A percentile compares a stretch with the other conserved stretches of the same genome.
These are phyloP conservation scores for Coremacera marginata DNA, from an alignment of 2,888 invertebrate species.

Conservation along the genomic window DNA sequence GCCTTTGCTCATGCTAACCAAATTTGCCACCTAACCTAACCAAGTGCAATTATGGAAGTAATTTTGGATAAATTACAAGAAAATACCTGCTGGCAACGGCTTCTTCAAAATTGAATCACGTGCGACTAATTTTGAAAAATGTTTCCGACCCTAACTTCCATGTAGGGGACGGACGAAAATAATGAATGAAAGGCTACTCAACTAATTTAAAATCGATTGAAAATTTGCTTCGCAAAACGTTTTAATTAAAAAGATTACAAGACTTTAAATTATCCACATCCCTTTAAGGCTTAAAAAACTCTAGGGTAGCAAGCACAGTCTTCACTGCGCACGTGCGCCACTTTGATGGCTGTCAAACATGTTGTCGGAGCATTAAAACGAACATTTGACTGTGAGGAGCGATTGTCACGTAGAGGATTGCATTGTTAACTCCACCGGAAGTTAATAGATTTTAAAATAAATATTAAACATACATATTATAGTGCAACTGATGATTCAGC, in stretches of 20 bases:
- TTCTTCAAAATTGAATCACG: constrained; percentile 64
- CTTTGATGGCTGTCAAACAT: constrained; percentile 59
- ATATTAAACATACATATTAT: constrained; percentile 51
- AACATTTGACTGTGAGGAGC: constrained; percentile 35
- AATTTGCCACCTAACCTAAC: not conserved
- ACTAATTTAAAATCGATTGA: constrained; percentile 67
- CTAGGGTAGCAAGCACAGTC: not conserved
- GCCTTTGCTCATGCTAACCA: not conserved
- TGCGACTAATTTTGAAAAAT: constrained; percentile 57
- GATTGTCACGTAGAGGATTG: constrained; percentile 58
- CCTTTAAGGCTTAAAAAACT: not conserved
- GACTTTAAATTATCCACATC: constrained; percentile 8
- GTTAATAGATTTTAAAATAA: constrained; percentile 56
- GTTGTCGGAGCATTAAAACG: constrained; percentile 48
- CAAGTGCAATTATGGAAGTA: constrained; percentile 23
- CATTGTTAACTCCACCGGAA: constrained; percentile 48
- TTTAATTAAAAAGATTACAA: constrained; percentile 45
- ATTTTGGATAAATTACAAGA: constrained; percentile 42
- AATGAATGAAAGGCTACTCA: constrained; percentile 65
- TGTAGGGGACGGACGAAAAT: constrained; percentile 51
- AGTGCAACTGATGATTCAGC: not conserved
- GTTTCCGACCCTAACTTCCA: constrained; percentile 58
- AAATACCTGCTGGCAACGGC: constrained; percentile 45
- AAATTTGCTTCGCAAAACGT: constrained; percentile 55
- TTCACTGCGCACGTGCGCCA: constrained; percentile 51